A percentile compares a stretch with the other conserved stretches of the same genome.
phyloP scores from a whole-genome alignment of 2,888 invertebrate species.

The Syrista parreyssii region DNA sequence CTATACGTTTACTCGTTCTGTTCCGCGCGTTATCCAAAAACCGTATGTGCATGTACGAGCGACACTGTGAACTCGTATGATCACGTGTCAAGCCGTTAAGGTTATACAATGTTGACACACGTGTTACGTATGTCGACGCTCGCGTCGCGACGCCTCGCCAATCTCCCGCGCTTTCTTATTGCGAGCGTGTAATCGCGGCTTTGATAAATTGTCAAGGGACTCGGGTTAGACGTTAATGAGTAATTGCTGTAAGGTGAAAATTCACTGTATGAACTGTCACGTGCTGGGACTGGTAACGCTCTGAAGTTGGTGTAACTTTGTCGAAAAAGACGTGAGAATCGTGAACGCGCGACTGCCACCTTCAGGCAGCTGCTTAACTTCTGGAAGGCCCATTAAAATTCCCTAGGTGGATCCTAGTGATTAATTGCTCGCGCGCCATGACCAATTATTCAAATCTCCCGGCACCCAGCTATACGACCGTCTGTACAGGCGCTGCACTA shows the following conservation, averaged over 20 bases:
- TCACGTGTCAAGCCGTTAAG: not conserved
- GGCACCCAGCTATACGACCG: not conserved
- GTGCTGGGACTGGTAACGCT: not conserved
- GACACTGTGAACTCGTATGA: not conserved
- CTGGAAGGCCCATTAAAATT: constrained; percentile 34
- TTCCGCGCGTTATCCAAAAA: not conserved
- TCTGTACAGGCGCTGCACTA: not conserved
- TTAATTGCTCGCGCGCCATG: constrained; percentile 53
- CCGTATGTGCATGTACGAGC: not conserved
- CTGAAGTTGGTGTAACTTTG: not conserved
- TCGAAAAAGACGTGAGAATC: not conserved
- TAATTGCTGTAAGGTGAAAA: not conserved
- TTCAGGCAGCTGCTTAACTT: not conserved
- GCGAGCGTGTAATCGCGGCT: constrained; percentile 36
- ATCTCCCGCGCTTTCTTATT: constrained; percentile 45
- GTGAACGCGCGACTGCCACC: not conserved
- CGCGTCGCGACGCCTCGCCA: constrained; percentile 20
- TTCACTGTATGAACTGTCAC: not conserved
- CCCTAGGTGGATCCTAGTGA: constrained; percentile 47
- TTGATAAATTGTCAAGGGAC: constrained; percentile 37
- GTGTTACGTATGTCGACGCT: constrained; percentile 18
- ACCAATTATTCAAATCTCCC: constrained; percentile 45
- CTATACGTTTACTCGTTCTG: not conserved
- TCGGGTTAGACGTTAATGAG: constrained; percentile 40
- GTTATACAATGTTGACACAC: constrained; percentile 19